Evolutionary conservation across 2,888 invertebrate genomes (phyloP), one percentile per base, ranked within the genome.

Genomic region (Ypsolopha scabrella): DNA sequence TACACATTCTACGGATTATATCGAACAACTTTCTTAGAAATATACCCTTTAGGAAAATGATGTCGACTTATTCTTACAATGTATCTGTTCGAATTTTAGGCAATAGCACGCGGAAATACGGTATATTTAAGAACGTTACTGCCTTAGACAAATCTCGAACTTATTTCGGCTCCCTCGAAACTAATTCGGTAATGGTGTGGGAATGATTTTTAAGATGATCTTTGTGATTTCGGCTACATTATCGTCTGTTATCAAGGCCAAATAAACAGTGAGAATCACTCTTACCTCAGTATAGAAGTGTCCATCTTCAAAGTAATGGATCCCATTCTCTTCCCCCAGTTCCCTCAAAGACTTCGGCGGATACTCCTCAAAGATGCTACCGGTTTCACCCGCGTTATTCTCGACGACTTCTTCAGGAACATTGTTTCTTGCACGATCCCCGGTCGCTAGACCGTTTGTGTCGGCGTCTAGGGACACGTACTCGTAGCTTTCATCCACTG

Each of bases 261-360:
- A 43, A 43, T 13, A 43, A n/a, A n/a, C 10, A 43, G 14, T 3
- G 11, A 13, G 11, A 43, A 48, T 11, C 9, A 38, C 67, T 62
- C 46, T 11, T 6, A 82, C 94, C 89, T 96, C 96, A 81, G 96
- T 94, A 91, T 95, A 96, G 75, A 96, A 96, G 78, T 96, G 96
- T 52, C 96, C 96, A 80, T 96, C 96, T 72, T 95, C 95, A 64
- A 94, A 94, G 75, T 95, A 95, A 70, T 96, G 95, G 51, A 96
- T 94, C 37, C 95, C 95, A 65, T 94, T 93, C 71, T 95, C 95
- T 57, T 94, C 88, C 46, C 89, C 92, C 47, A 94, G 89, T 62
- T 93, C 90, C 65, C 90, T 88, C 57, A 92, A 88, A 36, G 90
- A 82, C 44, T 88, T 88, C 52, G 93, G 92, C 55, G 91, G 89